Conservation (phyloP, 2,888 invertebrate species). For the Helleia helle region DNA sequence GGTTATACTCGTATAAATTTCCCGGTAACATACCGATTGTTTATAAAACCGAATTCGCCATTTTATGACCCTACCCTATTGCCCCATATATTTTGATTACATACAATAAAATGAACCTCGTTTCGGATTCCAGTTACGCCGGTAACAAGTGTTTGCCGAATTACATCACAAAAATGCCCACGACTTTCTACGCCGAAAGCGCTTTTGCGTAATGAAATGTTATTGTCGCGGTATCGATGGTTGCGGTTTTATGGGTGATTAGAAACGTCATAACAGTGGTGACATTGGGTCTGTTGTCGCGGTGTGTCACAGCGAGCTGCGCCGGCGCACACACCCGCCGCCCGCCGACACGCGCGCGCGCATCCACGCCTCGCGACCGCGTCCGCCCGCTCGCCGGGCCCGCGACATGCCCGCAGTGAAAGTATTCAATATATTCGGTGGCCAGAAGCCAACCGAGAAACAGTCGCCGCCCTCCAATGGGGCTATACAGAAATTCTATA, state of each 20-base stretch:
- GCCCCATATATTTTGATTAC: no score
- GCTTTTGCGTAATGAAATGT: constrained; percentile 10
- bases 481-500: constrained; percentile 68
- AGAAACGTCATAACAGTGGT: constrained; percentile 46
- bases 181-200: constrained; percentile 14
- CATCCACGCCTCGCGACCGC: constrained; percentile 56
- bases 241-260: constrained; percentile 23
- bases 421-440: constrained; percentile 71
- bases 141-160: no score
- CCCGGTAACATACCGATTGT: constrained; percentile 37
- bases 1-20: constrained; percentile 34
- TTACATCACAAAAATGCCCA: constrained; percentile 11
- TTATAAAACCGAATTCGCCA: constrained; percentile 35
- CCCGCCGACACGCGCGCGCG: constrained; percentile 64
- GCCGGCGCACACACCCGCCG: constrained; percentile 57
- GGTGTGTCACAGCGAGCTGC: constrained; percentile 37
- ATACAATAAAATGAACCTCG: no score
- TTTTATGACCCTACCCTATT: constrained; percentile 21
- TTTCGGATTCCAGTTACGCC: no score
- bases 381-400: constrained; percentile 55
- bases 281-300: constrained; percentile 70
- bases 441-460: constrained; percentile 68
- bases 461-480: constrained; percentile 44
- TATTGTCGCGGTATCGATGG: constrained; percentile 5
- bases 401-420: constrained; percentile 73